Evolutionary conservation across 2,888 invertebrate species (phyloP).

Genomic region (Leptinotarsa haldemani): DNA sequence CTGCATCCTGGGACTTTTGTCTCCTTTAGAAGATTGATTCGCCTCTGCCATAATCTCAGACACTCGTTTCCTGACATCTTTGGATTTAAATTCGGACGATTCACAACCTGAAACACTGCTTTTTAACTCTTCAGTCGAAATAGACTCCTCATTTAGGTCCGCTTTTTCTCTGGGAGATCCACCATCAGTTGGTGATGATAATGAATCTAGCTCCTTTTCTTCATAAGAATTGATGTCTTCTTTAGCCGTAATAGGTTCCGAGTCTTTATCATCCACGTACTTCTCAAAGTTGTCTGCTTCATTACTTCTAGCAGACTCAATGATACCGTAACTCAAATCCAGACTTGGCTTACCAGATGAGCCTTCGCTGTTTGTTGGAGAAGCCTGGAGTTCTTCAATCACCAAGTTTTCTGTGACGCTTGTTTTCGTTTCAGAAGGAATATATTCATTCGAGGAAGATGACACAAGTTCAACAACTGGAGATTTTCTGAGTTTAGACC

Average conservation of each 20-base stretch:
- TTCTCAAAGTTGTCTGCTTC: conserved; percentile 32
- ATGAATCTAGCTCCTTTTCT: conserved; percentile 47
- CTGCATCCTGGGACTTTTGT: conserved; percentile 62
- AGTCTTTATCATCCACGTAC: conserved; percentile 5
- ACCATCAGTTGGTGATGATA: conserved; percentile 34
- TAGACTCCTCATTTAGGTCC: conserved; percentile 23
- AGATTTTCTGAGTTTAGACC: not conserved
- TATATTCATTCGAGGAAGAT: not conserved
- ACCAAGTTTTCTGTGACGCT: not conserved
- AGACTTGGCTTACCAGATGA: conserved; percentile 13
- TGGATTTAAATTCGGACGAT: conserved; percentile 31
- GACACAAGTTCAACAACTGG: not conserved
- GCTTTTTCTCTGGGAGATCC: conserved; percentile 16
- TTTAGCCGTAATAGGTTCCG: conserved; percentile 33
- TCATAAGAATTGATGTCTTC: conserved; percentile 44
- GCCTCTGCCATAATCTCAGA: conserved; percentile 62
- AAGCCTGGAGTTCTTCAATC: conserved; percentile 1
- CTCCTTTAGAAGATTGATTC: conserved; percentile 52
- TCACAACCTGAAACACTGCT: conserved; percentile 37
- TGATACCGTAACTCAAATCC: conserved; percentile 42
- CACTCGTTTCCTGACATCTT: conserved; percentile 61
- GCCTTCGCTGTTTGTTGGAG: conserved; percentile 9
- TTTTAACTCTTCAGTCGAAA: conserved; percentile 14
- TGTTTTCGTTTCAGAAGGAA: not conserved
- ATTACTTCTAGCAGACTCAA: conserved; percentile 34